Base-by-base conservation (phyloP, 2,888 invertebrate species). In the Cephus nigrinus region DNA sequence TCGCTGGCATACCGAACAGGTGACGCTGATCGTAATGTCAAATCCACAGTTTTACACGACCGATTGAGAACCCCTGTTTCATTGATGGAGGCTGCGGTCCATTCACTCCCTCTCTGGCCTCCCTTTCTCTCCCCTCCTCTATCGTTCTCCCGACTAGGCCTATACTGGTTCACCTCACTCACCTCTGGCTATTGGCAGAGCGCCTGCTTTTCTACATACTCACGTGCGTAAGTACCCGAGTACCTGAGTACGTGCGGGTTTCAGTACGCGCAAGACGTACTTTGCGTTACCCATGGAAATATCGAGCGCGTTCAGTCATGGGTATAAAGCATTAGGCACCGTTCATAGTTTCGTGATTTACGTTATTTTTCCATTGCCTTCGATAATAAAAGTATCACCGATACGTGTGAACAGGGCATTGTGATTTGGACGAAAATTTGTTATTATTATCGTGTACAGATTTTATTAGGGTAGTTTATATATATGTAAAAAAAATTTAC, bases 81-180 rank as follows among this genome's bases (percentile, higher is more conserved):
- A 90, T 91, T 91, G 89, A 91, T 88, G 86, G 88, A 89, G 86
- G 87, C 88, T 87, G 88, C 83, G 86, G 85, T 84, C 85, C 88
- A 88, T 87, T 87, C 87, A 87, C 85, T 86, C 81, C 81, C 82
- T 78, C 77, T 79, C 55, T 55, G 23, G 55, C 55, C 55, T 33
- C 71, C 71, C 33, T 33, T 71, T 33, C 71, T 33, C 71, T 31
- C 71, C 71, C 15, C 71, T 31, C 71, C 71, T 33, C 32, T 3
- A 12, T 71, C 71, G 4, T 71, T 71, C 33, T 33, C 4, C 71
- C 71, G 32, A 33, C 31, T 69, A 55, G 78, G 78, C 72, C 78
- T 78, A 36, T 73, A 81, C 82, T 79, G 82, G 82, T 82, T 82
- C 82, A 83, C 83, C 82, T 80, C 79, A 82, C 81, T 80, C 71